Base-by-base conservation (phyloP, 2,113 vertebrate genomes). In the Alces alces region DNA sequence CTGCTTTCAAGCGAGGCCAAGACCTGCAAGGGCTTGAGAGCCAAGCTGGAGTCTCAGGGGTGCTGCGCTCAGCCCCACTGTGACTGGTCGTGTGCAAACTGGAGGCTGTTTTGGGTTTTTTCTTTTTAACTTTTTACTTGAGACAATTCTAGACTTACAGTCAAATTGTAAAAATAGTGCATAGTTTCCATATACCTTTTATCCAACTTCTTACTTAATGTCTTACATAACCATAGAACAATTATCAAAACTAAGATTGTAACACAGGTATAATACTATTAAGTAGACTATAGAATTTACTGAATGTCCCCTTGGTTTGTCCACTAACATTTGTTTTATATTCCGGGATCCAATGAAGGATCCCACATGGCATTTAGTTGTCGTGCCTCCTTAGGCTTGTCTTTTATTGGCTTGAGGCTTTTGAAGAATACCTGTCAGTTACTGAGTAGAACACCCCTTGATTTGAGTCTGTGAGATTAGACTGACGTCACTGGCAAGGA, bases 101-200 rank as follows among this genome's bases (percentile, higher is more conserved):
- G 50, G 47, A 86, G 43, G 60, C 30, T 47, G n/a, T 36, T 66
- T 86, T 70, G 52, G 15, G 43, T 57, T 90, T 61, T 86, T 95
- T 50, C 58, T 87, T 57, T 86, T 76, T 50, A 54, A 43, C 36
- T 39, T 96, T 76, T 55, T 52, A n/a, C 78, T 90, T 15, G 33
- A 79, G 52, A 78, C 89, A 58, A 90, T 60, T 87, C 90, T 87
- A 92, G 82, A 86, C 82, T 83, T 50, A 45, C 1, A 73, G 57
- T 86, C 10, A 3, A 70, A 39, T 55, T 61, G 57, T 87, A 97
- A 94, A 97, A 94, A 95, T 70, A 87, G 91, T 28, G 85, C 76
- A 60, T 79, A n/a, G 50, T 85, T 94, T 58, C 79, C 57, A 84
- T 45, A 60, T 27, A 83, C 19, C 52, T 45, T 86, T 95, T 30